Conservation (phyloP, 2,888 invertebrate species). For the Tinea trinotella region DNA sequence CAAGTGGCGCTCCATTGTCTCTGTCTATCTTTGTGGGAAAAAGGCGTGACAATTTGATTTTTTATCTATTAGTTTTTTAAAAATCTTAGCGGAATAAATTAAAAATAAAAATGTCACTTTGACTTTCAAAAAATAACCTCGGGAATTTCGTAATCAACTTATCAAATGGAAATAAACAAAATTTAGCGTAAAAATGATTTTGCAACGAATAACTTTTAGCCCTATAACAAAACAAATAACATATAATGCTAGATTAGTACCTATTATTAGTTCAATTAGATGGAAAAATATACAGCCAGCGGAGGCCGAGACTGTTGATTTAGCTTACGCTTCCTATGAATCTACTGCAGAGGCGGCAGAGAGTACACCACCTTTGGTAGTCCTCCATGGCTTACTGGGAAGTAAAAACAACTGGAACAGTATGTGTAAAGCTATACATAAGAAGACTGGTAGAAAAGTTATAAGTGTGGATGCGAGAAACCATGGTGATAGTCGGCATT, state of each 20-base stretch:
- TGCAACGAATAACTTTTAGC: conserved; percentile 5
- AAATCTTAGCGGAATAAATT: background rate
- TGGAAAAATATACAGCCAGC: background rate
- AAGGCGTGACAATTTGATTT: too few relatives aligned
- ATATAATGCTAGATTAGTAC: conserved; percentile 4
- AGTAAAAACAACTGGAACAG: conserved; percentile 95
- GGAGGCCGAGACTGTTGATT: conserved; percentile 68
- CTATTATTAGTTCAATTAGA: background rate
- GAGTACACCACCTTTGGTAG: conserved; percentile 77
- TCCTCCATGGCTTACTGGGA: conserved; percentile 93
- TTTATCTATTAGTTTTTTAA: too few relatives aligned
- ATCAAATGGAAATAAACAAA: conserved; percentile 9
- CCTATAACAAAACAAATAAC: background rate
- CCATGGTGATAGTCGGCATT: conserved; percentile 94
- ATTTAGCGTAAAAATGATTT: conserved; percentile 1
- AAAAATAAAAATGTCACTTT: background rate
- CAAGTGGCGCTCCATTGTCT: too few relatives aligned
- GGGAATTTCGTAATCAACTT: background rate
- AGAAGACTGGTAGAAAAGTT: conserved; percentile 79
- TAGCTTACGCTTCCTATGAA: conserved; percentile 80
- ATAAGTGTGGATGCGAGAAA: conserved; percentile 92
- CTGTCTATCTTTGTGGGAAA: too few relatives aligned
- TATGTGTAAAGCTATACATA: conserved; percentile 82
- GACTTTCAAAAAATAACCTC: conserved; percentile 9
- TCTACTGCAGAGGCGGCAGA: conserved; percentile 45